Base-by-base conservation (phyloP, 2,888 invertebrate species). In the Choristoneura rosaceana region DNA sequence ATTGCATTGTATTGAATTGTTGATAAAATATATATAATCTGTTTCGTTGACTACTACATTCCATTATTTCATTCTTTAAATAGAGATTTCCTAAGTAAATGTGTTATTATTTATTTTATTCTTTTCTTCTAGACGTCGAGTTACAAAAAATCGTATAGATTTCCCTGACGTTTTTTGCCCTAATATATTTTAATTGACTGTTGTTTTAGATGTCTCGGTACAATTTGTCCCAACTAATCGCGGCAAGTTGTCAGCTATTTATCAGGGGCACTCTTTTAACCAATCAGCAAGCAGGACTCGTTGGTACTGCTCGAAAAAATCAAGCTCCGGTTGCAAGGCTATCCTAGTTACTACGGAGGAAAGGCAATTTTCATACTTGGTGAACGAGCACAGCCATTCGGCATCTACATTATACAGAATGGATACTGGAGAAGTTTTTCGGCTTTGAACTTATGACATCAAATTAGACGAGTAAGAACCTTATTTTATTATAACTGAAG, bases 281-380 rank as follows among this genome's bases (percentile, higher is more conserved):
- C 80, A 41, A 59, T 76, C 76, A 64, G 52, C 60, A 1, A 77
- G 62, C 63, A 76, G 69, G 4, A 77, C 73, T 0, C 74, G 80
- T 3, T 83, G 81, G 80, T 80, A 81, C 71, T 83, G 82, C 70
- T 76, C 78, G 3, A 80, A 75, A 65, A 74, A 66, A 47, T 62
- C 68, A 1, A 10, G 63, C 0, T 77, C 78, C 0, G 83, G 83
- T 63, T 71, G 84, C 68, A 81, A 76, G 55, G 82, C 79, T 0
- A 76, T 69, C 4, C 59, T 83, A 0, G 38, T 77, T 15, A 75
- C 78, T 2, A 76, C 78, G 0, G 55, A 71, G 0, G 68, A 76
- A 0, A 76, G 76, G 12, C 67, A 33, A 9, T 58, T 79, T 0
- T 15, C 78, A 0, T 41, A 41, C 2, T 55, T 47, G 12, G 17